Base-by-base conservation (phyloP, 1,140 invertebrate species). In the Lucilia sericata region DNA sequence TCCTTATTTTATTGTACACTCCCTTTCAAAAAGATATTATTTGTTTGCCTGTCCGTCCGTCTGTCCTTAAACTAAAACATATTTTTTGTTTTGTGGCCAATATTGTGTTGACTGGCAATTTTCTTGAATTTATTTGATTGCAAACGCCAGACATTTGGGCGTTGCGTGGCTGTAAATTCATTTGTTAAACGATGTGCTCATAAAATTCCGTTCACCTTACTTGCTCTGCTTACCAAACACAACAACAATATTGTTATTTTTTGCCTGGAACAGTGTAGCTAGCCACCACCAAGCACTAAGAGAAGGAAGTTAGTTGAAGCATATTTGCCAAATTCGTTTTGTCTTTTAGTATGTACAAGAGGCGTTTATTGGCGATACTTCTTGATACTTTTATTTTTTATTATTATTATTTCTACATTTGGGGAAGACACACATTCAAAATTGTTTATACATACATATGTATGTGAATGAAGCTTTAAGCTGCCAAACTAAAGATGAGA, bases 141-240 rank as follows among this genome's bases (percentile, higher is more conserved):
- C 87, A 88, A 90, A 90, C 89, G 89, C 89, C 89, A 90, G 89
- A 90, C 89, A 90, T 88, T 90, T 90, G 89, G 89, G 89, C 89
- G 89, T 90, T 90, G 87, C 89, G 89, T 87, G 88, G 89, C 89
- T 90, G 89, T 90, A 90, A 90, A 90, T 90, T 90, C 89, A 90
- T 90, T 90, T 90, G 88, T 90, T 90, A 90, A 90, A 90, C 88
- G 89, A 90, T 88, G 88, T 87, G 87, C 87, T 90, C 89, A 90
- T 90, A 90, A 89, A 90, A 90, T 84, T 85, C 55, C 83, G 25
- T 85, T 85, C 76, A 78, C 78, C 70, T 82, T 84, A 74, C 60
- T 81, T 60, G 13, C 75, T 75, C 4, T 21, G 55, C 55, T 60
- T 60, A 19, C 74, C 74, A 76, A 75, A 76, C 2, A 10, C 42